Percentiles rank a stretch among this genome's conserved stretches.
Conservation (phyloP, 1,140 invertebrate species). For the Drosophila aff. region DNA sequence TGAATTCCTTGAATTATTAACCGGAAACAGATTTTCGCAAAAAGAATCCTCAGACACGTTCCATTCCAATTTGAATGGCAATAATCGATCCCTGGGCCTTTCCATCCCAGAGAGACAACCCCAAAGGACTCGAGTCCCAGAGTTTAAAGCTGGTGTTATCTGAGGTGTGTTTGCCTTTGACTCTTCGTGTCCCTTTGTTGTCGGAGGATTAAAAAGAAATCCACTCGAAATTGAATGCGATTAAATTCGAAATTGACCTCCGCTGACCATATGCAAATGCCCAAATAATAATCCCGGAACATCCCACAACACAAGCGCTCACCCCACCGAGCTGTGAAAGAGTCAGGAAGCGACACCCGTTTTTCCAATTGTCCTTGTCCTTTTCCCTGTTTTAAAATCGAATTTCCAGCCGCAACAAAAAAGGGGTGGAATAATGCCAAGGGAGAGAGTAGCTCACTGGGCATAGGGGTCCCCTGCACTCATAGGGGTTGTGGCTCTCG, state of each 20-base stretch:
- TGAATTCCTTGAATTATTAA: slow-evolving; percentile 53
- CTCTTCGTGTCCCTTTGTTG: slow-evolving; percentile 43
- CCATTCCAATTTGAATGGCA: slow-evolving; percentile 83
- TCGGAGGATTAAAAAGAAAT: slow-evolving; percentile 76
- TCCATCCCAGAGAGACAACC: slow-evolving; percentile 26
- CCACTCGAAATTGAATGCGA: slow-evolving; percentile 82
- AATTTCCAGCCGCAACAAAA: slow-evolving; percentile 55
- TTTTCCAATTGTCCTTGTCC: slow-evolving; percentile 43
- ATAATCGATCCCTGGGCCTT: slow-evolving; percentile 85
- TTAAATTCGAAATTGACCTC: slow-evolving; percentile 80
- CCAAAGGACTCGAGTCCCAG: neutral
- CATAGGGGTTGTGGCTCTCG: slow-evolving; percentile 38
- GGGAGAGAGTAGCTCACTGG: slow-evolving; percentile 38
- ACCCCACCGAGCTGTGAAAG: slow-evolving; percentile 67
- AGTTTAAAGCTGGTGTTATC: slow-evolving; percentile 29
- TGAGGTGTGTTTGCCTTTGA: slow-evolving; percentile 46
- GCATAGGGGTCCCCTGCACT: slow-evolving; percentile 18
- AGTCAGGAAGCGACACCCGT: slow-evolving; percentile 52
- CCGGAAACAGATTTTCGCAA: slow-evolving; percentile 33
- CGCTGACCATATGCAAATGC: slow-evolving; percentile 73
- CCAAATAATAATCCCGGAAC: slow-evolving; percentile 15
- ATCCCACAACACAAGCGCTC: neutral
- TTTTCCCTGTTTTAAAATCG: slow-evolving; percentile 75
- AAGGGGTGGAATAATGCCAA: slow-evolving; percentile 16
- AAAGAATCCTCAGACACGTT: slow-evolving; percentile 65